phyloP scores from a whole-genome alignment of 2,888 invertebrate species.

The Yponomeuta malinellus region DNA sequence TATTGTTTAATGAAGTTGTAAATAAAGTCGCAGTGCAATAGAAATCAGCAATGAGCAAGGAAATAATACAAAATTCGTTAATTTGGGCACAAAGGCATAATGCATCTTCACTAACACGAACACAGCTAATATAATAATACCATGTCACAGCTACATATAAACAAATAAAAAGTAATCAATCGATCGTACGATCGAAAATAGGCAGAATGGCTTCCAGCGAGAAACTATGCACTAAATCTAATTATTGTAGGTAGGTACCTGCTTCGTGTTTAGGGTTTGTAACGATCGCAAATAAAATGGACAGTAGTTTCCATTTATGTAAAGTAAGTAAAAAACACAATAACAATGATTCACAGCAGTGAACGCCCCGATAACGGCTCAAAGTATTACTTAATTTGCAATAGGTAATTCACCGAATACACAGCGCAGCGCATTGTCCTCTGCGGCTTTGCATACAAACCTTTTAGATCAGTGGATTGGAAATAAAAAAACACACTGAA shows the following conservation, averaged over 20 bases:
- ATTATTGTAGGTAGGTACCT: no score
- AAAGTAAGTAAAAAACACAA: slow-evolving; percentile 1
- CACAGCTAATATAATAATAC: no score
- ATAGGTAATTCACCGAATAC: not conserved
- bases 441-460: not conserved
- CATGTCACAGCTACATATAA: no score
- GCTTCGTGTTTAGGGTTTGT: slow-evolving; percentile 10
- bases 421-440: not conserved
- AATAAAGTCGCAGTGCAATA: not conserved
- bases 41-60: not conserved
- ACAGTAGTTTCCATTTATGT: slow-evolving; percentile 2
- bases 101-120: no score
- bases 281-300: slow-evolving; percentile 18
- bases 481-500: not conserved
- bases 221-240: no score
- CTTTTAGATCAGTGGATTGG: not conserved
- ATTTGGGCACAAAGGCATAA: not conserved
- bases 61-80: slow-evolving; percentile 19
- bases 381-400: not conserved
- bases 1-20: not conserved
- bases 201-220: no score
- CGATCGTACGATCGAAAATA: no score
- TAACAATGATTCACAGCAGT: slow-evolving; percentile 8
- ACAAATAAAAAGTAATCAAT: no score
- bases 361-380: slow-evolving; percentile 9